Percentiles rank a stretch among this genome's conserved stretches.
Conservation (phyloP, 2,797 vertebrate genomes). For the Acanthurus tractus region DNA sequence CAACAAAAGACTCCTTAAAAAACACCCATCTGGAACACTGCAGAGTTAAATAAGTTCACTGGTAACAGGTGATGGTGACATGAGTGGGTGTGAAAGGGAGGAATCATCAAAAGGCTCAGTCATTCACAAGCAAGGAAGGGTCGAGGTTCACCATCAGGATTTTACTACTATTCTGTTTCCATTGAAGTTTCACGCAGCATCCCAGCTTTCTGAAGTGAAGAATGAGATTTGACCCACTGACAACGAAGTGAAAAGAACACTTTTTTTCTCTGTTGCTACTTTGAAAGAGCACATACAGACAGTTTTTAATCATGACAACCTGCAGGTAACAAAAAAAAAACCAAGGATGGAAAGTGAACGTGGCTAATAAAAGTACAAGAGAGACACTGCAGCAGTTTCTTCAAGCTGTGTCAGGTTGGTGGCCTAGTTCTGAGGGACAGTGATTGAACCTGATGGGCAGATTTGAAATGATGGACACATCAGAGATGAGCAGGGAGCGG, state of each 20-base stretch:
- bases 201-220: background rate
- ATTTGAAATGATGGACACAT: constrained; percentile 62
- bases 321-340: constrained; percentile 28
- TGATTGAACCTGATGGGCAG: constrained; percentile 59
- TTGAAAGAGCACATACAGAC: constrained; percentile 15
- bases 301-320: constrained; percentile 24
- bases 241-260: background rate
- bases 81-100: too few relatives aligned
- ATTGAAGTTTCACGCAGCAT: too few relatives aligned
- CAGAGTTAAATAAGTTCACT: too few relatives aligned
- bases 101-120: too few relatives aligned
- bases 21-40: too few relatives aligned
- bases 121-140: too few relatives aligned
- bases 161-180: too few relatives aligned
- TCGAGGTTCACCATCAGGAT: too few relatives aligned
- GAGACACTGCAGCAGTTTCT: constrained; percentile 20
- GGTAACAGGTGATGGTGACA: too few relatives aligned
- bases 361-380: constrained; percentile 35
- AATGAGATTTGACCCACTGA: background rate
- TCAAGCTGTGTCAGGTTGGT: constrained; percentile 39
- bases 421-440: constrained; percentile 47
- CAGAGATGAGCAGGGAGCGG: constrained; percentile 47
- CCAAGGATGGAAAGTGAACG: constrained; percentile 4
- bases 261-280: background rate
- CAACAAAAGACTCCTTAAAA: too few relatives aligned